Conservation (phyloP, 1,140 invertebrate genomes). For the Drosophila obscura region DNA sequence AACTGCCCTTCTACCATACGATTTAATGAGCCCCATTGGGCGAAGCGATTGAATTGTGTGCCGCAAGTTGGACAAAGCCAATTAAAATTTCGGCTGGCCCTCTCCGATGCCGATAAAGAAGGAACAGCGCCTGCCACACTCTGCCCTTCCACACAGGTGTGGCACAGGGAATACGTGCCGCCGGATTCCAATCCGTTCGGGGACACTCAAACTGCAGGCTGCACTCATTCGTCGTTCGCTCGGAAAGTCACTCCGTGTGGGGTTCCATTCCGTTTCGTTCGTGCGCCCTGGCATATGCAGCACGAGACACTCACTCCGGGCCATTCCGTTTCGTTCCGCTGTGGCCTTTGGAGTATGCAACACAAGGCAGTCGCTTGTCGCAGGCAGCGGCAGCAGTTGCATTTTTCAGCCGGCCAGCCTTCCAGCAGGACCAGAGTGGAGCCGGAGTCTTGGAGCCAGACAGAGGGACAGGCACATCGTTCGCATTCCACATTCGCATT, state of each 20-base stretch:
- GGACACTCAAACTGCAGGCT: slow-evolving; percentile 47
- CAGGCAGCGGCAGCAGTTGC: slow-evolving; percentile 67
- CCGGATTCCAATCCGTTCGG: slow-evolving; percentile 27
- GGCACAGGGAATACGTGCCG: background rate
- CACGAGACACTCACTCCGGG: slow-evolving; percentile 26
- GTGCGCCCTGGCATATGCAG: slow-evolving; percentile 53
- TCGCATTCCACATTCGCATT: slow-evolving; percentile 31
- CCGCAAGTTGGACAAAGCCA: slow-evolving; percentile 51
- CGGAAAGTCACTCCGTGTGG: slow-evolving; percentile 20
- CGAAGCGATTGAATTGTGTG: slow-evolving; percentile 64
- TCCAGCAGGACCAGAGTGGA: slow-evolving; percentile 11
- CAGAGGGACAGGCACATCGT: slow-evolving; percentile 19
- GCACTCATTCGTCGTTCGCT: slow-evolving; percentile 33
- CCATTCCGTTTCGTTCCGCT: slow-evolving; percentile 32
- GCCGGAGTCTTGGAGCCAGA: background rate
- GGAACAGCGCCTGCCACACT: background rate
- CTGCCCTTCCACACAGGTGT: slow-evolving; percentile 37
- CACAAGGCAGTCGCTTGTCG: slow-evolving; percentile 55
- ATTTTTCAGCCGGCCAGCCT: slow-evolving; percentile 36
- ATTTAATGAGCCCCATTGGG: slow-evolving; percentile 55
- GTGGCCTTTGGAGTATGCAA: slow-evolving; percentile 49
- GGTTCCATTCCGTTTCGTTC: slow-evolving; percentile 35
- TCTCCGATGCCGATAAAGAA: slow-evolving; percentile 38
- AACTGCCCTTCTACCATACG: slow-evolving; percentile 35
- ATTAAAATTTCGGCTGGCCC: slow-evolving; percentile 68